These are phyloP conservation scores for Saccostrea echinata DNA, from an alignment of 1,140 invertebrate species.

Conservation along the genomic window DNA sequence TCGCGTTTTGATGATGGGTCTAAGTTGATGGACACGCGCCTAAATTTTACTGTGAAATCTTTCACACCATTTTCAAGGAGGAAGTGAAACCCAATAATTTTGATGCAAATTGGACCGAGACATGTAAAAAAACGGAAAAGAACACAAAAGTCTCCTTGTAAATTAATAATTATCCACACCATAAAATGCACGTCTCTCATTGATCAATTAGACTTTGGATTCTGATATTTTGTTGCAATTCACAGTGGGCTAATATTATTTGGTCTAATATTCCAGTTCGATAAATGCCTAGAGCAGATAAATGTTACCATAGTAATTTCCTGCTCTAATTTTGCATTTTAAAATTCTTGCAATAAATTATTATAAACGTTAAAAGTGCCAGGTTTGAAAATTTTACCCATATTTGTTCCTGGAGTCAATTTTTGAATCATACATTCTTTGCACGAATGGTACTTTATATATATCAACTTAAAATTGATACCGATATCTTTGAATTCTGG, in stretches of 20 bases:
- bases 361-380: too few species aligned
- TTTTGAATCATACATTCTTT: not conserved
- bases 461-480: not conserved
- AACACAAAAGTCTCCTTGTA: not conserved
- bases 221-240: not conserved
- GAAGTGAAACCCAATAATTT: constrained; percentile 39
- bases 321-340: not conserved
- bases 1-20: constrained; percentile 46
- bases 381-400: not conserved
- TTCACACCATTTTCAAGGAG: constrained; percentile 9
- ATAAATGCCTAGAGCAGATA: not conserved
- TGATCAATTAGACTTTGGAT: not conserved
- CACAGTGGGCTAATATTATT: not conserved
- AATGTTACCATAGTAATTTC: not conserved
- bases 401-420: not conserved
- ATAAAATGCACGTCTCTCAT: not conserved
- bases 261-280: not conserved
- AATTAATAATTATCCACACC: constrained; percentile 23
- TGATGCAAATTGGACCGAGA: constrained; percentile 21
- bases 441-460: not conserved
- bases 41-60: constrained; percentile 35
- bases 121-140: constrained; percentile 31
- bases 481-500: constrained; percentile 16
- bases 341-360: too few species aligned
- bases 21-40: constrained; percentile 48